Evolutionary conservation across 2,888 invertebrate species (phyloP), one percentile per base, ranked within the genome.

Genomic region (Neoaliturus tenellus): DNA sequence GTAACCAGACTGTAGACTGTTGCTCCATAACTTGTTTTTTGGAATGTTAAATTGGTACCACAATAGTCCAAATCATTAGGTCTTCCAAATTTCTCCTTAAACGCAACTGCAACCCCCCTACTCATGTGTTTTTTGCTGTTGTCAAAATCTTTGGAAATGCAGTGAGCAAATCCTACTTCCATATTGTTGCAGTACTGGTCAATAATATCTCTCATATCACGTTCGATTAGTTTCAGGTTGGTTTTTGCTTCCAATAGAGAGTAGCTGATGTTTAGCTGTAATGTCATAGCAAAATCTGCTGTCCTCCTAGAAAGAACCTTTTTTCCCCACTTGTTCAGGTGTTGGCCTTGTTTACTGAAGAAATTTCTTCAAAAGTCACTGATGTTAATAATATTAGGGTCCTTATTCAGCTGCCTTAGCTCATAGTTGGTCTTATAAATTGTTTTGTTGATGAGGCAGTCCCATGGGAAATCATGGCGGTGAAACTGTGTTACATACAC

Each of bases 1-100:
- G 62, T 62, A 4, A 62, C 62, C 62, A 62, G 25, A 62, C 62
- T n/a, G 17, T 62, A 62, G 25, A 62, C 20, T 62, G 62, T n/a
- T 17, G 62, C 62, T 20, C 48, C n/a, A n/a, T 3, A 17, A 17
- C 3, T 17, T 17, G 35, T 3, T 48, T 48, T 48, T 17, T 48
- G 48, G n/a, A 14, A 48, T 14, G 48, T 48, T 10, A 48, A 17
- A 17, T 48, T 48, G n/a, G 3, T 48, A 3, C 14, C 12, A 48
- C 48, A 48, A 14, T 48, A 48, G 17, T 48, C 14, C 17, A 14
- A 17, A 3, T 48, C 14, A 48, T 17, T 48, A 3, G 48, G 48
- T 48, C 17, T 48, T 14, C 48, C 48, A 48, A 48, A 48, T 17
- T 48, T 10, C n/a, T 48, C 48, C n/a, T 48, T 48, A 14, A 14